A percentile compares a stretch with the other conserved stretches of the same genome.
phyloP scores from a whole-genome alignment of 1,140 invertebrate genomes.

The Physella acuta region DNA sequence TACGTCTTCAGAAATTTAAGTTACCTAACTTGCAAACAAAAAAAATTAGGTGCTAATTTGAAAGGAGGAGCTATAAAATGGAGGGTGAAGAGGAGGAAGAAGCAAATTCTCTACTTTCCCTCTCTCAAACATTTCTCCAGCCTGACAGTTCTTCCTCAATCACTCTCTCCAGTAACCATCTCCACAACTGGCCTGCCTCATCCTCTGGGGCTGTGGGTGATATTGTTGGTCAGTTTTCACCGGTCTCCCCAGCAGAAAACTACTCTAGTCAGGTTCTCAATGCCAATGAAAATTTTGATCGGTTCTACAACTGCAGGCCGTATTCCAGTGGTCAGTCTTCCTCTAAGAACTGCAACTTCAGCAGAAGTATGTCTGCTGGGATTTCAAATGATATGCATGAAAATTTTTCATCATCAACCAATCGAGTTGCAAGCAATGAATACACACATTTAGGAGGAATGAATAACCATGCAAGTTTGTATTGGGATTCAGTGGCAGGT shows the following conservation, averaged over 20 bases:
- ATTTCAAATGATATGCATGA: background rate
- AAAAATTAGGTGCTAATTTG: no score
- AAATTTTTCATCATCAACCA: background rate
- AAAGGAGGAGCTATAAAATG: conserved; percentile 4
- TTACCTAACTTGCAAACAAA: no score
- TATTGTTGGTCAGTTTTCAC: conserved; percentile 5
- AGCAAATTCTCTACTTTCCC: background rate
- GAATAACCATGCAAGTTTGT: no score
- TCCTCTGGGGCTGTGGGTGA: background rate
- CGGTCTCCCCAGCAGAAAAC: conserved; percentile 13
- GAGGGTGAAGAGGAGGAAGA: conserved; percentile 18
- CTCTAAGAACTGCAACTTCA: background rate
- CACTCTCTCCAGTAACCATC: background rate
- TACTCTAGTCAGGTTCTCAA: background rate
- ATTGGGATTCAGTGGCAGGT: no score
- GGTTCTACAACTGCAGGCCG: background rate
- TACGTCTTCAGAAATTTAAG: no score
- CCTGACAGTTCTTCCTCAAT: conserved; percentile 13
- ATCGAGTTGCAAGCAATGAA: background rate
- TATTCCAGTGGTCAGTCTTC: background rate
- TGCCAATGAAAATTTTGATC: background rate
- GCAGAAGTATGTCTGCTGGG: background rate
- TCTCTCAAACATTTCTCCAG: conserved; percentile 7
- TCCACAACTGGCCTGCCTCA: conserved; percentile 10
- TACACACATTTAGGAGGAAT: no score